A percentile compares a stretch with the other conserved stretches of the same genome.
phyloP scores from a whole-genome alignment of 1,140 invertebrate genomes.

The Pissodes strobi region DNA sequence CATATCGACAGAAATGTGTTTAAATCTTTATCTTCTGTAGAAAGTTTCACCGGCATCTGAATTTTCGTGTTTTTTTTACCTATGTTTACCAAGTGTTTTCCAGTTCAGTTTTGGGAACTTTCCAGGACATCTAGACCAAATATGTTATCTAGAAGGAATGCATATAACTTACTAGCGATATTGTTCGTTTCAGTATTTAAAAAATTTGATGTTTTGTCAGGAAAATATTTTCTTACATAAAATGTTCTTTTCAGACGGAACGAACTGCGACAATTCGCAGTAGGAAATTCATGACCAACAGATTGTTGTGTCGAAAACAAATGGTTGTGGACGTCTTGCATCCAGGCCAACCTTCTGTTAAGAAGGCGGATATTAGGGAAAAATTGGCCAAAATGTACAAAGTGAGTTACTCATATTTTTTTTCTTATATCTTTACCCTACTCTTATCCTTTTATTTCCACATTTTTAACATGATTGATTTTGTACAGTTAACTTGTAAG shows the following conservation, averaged over 20 bases:
- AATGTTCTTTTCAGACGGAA: slow-evolving; percentile 48
- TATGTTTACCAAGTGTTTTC: slow-evolving; percentile 1
- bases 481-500: too few species aligned
- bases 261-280: slow-evolving; percentile 91
- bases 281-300: slow-evolving; percentile 98
- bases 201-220: slow-evolving; percentile 15
- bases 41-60: neutral
- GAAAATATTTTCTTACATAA: too few species aligned
- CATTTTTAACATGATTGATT: too few species aligned
- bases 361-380: too few species aligned
- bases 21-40: neutral
- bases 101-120: neutral
- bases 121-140: neutral
- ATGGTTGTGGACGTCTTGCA: slow-evolving; percentile 99
- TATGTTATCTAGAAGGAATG: neutral
- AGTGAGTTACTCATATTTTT: slow-evolving; percentile 51
- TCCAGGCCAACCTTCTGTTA: slow-evolving; percentile 90
- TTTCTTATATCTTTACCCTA: too few species aligned
- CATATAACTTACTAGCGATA: neutral
- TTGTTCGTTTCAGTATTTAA: too few species aligned
- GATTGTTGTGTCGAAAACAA: too few species aligned
- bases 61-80: slow-evolving; percentile 2
- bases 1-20: neutral
- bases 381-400: too few species aligned
- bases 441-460: too few species aligned